phyloP scores from a whole-genome alignment of 2,888 invertebrate species.

The Tribolium freemani region DNA sequence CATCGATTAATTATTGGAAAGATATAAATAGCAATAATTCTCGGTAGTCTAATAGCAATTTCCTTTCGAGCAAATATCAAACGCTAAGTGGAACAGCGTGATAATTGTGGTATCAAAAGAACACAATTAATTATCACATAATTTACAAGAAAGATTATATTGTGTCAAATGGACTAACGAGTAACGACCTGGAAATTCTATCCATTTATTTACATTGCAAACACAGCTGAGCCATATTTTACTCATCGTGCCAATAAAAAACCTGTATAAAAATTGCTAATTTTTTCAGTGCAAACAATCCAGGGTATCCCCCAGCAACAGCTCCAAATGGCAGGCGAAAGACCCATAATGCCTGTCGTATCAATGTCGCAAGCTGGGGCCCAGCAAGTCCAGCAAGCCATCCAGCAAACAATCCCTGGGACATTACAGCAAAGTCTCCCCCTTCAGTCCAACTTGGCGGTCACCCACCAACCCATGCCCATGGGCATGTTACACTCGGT shows the following conservation, averaged over 20 bases:
- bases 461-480: slow-evolving; percentile 67
- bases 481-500: slow-evolving; percentile 74
- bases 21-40: background rate
- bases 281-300: slow-evolving; percentile 71
- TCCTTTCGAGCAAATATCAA: background rate
- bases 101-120: background rate
- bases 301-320: slow-evolving; percentile 70
- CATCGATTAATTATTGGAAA: background rate
- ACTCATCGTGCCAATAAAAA: background rate
- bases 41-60: background rate
- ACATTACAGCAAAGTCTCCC: slow-evolving; percentile 73
- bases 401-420: slow-evolving; percentile 70
- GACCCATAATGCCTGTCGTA: slow-evolving; percentile 77
- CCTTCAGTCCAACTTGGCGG: slow-evolving; percentile 68
- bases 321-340: slow-evolving; percentile 68
- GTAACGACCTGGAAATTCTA: background rate
- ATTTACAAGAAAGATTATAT: background rate
- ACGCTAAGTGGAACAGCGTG: background rate
- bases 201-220: background rate
- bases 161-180: background rate
- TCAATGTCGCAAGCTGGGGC: slow-evolving; percentile 72
- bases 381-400: slow-evolving; percentile 72
- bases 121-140: background rate
- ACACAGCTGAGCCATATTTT: background rate
- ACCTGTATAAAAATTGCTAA: background rate